Base-by-base conservation (phyloP, 2,113 vertebrate genomes). In the Notarius lentiginosus region DNA sequence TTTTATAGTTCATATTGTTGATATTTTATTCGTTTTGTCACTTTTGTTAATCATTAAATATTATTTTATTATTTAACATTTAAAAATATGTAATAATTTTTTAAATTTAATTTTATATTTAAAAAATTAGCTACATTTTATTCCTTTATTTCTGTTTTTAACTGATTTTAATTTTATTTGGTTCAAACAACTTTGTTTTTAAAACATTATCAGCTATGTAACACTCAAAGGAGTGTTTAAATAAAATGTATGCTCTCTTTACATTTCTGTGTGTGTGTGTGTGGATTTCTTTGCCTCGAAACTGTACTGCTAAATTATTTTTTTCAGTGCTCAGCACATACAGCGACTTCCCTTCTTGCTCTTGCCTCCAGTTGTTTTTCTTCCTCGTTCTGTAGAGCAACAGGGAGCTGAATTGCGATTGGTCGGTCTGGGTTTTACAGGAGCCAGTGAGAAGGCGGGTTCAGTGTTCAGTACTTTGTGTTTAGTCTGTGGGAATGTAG, bases 401-500 rank as follows among this genome's bases (percentile, higher is more conserved):
- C 85, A 47, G 60, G 41, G 65, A 73, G 87, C 63, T 4, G 70
- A 65, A 84, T 89, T 88, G 27, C 61, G 89, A 94, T 94, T 94
- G 93, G 93, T 79, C 84, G 75, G 86, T 58, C 61, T 68, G 86
- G 20, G 20, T 70, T 80, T 75, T 82, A 11, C 53, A 53, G 27
- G 82, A 89, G 85, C 93, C 92, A 94, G 92, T 93, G 90, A 90
- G 85, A 1, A 75, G 85, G 20, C 73, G 7, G 8, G 72, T 5
- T 30, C 22, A 9, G 1, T 5, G 27, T 56, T 86, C 53, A 20
- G 17, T 10, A 56, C 55, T 87, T 76, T 87, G 88, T 91, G 87
- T 90, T 88, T 68, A 83, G 58, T 87, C 86, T 63, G 84, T 82
- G 84, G 30, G 84, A 89, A 94, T 90, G 86, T 95, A 91, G 94